Percentiles rank a stretch among this genome's conserved stretches.
Conservation (phyloP, 2,888 invertebrate species). For the Stenchaetothrips biformis region DNA sequence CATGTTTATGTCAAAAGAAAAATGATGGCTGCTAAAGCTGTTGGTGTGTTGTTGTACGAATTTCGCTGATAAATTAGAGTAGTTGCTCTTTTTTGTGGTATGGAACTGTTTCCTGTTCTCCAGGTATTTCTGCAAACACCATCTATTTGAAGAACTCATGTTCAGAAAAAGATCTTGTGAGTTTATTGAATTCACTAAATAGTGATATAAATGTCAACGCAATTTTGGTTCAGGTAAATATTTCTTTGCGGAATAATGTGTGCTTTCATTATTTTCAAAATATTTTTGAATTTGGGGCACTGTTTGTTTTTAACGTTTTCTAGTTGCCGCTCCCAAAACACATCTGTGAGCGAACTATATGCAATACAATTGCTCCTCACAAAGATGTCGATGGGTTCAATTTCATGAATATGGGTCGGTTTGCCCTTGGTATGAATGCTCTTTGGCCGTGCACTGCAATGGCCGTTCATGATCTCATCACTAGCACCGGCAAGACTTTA, state of each 20-base stretch:
- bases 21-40: slow-evolving; percentile 56
- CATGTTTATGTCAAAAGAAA: slow-evolving; percentile 77
- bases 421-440: slow-evolving; percentile 66
- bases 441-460: slow-evolving; percentile 77
- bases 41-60: slow-evolving; percentile 45
- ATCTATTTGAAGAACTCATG: slow-evolving; percentile 56
- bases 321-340: slow-evolving; percentile 71
- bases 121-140: slow-evolving; percentile 58
- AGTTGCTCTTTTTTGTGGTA: not conserved
- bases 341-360: slow-evolving; percentile 69
- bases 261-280: not conserved
- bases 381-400: slow-evolving; percentile 94
- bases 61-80: slow-evolving; percentile 18
- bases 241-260: not conserved
- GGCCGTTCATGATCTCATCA: slow-evolving; percentile 65
- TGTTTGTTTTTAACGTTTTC: no score
- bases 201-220: slow-evolving; percentile 68
- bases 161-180: slow-evolving; percentile 63
- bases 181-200: slow-evolving; percentile 62
- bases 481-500: slow-evolving; percentile 50
- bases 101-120: not conserved
- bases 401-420: slow-evolving; percentile 72
- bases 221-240: slow-evolving; percentile 64
- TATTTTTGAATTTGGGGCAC: no score
- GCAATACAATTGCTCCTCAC: slow-evolving; percentile 69